These are phyloP conservation scores for Entomobrya proxima DNA, from an alignment of 2,888 invertebrate species.

Conservation along the genomic window DNA sequence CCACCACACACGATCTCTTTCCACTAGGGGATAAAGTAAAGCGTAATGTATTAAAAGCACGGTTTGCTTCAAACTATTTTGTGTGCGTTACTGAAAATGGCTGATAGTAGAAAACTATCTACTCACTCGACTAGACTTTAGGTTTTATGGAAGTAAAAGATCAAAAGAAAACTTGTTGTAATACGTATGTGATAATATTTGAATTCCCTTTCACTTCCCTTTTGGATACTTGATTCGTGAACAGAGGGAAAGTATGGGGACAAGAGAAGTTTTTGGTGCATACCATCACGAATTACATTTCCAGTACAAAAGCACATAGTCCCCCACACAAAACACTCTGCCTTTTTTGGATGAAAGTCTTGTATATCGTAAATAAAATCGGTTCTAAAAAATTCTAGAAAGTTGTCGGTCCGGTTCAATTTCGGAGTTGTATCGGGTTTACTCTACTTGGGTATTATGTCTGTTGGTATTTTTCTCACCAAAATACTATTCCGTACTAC, in stretches of 20 bases:
- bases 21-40: too few relatives aligned
- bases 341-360: neutral
- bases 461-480: too few relatives aligned
- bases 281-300: slow-evolving; percentile 22
- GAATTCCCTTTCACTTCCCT: slow-evolving; percentile 30
- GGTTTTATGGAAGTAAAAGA: slow-evolving; percentile 17
- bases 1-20: too few relatives aligned
- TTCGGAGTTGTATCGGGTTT: neutral
- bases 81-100: too few relatives aligned
- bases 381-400: neutral
- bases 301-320: too few relatives aligned
- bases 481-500: neutral
- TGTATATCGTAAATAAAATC: neutral
- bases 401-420: neutral
- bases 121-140: neutral
- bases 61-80: too few relatives aligned
- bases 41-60: too few relatives aligned
- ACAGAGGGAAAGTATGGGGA: neutral
- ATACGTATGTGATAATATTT: slow-evolving; percentile 39
- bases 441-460: neutral
- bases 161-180: slow-evolving; percentile 35
- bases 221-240: slow-evolving; percentile 25
- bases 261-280: slow-evolving; percentile 8
- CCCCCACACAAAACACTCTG: neutral
- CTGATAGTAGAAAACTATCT: too few relatives aligned